Percentiles rank a stretch among this genome's conserved stretches.
Evolutionary conservation across 2,113 vertebrate species (phyloP).

Genomic region (Passerina amoena): DNA sequence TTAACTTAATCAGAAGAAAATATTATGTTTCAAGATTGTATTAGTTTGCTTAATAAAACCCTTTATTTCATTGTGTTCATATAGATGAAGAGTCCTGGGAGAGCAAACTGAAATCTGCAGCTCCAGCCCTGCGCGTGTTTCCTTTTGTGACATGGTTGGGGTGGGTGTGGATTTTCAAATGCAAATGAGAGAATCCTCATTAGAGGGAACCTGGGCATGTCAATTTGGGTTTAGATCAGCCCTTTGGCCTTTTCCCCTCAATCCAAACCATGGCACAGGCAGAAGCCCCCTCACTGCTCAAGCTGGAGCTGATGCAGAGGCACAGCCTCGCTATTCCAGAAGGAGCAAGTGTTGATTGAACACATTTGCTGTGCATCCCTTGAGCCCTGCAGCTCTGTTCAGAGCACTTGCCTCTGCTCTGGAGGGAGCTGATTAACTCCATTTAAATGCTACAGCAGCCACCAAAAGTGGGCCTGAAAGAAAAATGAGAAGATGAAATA

Average conservation of each 20-base stretch:
- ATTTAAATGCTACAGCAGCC: constrained; percentile 39
- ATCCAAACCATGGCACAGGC: background rate
- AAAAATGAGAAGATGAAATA: background rate
- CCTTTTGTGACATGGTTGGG: background rate
- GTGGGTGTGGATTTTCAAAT: background rate
- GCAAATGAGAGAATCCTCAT: constrained; percentile 20
- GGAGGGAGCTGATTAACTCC: constrained; percentile 19
- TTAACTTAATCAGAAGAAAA: background rate
- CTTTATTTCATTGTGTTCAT: background rate
- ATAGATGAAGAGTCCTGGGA: background rate
- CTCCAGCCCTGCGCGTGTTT: background rate
- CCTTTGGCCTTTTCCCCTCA: background rate
- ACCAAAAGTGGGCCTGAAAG: background rate
- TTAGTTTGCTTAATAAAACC: background rate
- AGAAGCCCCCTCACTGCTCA: background rate
- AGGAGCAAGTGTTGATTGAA: constrained; percentile 44
- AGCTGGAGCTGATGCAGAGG: constrained; percentile 10
- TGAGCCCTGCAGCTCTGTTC: constrained; percentile 20
- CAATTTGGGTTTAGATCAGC: background rate
- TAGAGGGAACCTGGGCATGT: background rate
- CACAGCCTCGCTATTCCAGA: constrained; percentile 28
- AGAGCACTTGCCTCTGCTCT: constrained; percentile 29
- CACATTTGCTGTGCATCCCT: constrained; percentile 26
- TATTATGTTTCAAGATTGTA: background rate
- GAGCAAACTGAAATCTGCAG: background rate